Evolutionary conservation across 1,140 invertebrate genomes (phyloP), one percentile per base, ranked within the genome.

Genomic region (Lethocerus indicus): DNA sequence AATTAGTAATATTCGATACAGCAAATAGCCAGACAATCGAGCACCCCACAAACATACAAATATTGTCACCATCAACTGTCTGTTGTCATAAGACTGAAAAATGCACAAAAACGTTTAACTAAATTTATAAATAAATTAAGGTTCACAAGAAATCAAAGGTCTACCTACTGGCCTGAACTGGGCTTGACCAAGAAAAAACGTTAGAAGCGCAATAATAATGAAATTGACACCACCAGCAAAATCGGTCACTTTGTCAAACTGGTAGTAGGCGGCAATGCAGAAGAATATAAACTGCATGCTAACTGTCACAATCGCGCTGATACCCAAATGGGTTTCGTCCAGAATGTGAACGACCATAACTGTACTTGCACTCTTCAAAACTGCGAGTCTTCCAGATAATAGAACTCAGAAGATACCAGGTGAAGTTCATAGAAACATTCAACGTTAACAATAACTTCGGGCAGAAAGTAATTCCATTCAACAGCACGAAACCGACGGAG

Each of bases 191-290:
- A 91, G 70, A 57, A 83, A 80, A 66, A 91, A 90, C 4, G 88
- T 90, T 4, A 91, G 66, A 43, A 91, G 61, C 13, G 87, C 87
- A 47, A 91, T 71, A 35, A 89, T 81, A 51, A 91, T 86, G 63
- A 93, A 92, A 67, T 91, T 92, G 39, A 81, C 80, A 48, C 87
- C 88, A 6, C 87, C 87, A 49, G 87, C 88, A 68, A 93, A 89
- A 65, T 92, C 89, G 1, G 87, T 87, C 14, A 93, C 66, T 71
- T 90, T 91, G 60, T 92, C 87, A 69, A 84, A 76, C 65, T 90
- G 82, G 58, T 87, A 85, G 35, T 78, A 72, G 9, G 84, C 84
- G 25, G 87, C 87, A 50, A 91, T 76, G 16, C 77, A 70, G 63
- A 91, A 93, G 67, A 91, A 93, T 32, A 86, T 72, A 36, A 91